Evolutionary conservation across 2,888 invertebrate species (phyloP).

Genomic region (Mantis religiosa): DNA sequence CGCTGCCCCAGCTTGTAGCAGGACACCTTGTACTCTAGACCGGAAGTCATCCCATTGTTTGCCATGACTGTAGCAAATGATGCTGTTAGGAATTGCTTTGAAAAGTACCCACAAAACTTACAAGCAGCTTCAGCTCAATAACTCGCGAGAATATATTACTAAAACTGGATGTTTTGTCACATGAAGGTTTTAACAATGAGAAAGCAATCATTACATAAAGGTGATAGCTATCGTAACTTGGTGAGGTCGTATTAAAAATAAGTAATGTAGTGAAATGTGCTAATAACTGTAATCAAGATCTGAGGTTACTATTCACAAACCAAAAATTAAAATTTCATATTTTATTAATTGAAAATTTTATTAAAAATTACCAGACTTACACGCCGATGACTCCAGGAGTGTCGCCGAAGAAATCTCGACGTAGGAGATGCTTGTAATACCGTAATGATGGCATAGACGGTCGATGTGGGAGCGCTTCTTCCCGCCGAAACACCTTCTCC

Average conservation of each 20-base stretch:
- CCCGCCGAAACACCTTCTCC: slow-evolving; percentile 64
- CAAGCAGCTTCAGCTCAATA: too few relatives aligned
- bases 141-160: too few relatives aligned
- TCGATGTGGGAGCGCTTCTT: slow-evolving; percentile 64
- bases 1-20: slow-evolving; percentile 75
- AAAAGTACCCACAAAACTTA: too few relatives aligned
- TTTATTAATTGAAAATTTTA: neutral
- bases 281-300: too few relatives aligned
- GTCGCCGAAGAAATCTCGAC: slow-evolving; percentile 66
- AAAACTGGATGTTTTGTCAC: too few relatives aligned
- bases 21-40: slow-evolving; percentile 76
- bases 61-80: slow-evolving; percentile 64
- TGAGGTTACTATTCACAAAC: too few relatives aligned
- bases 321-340: too few relatives aligned
- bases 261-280: too few relatives aligned
- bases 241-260: too few relatives aligned
- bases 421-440: slow-evolving; percentile 65
- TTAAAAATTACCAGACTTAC: slow-evolving; percentile 55
- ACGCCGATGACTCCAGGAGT: slow-evolving; percentile 71
- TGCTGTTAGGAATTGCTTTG: neutral
- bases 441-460: slow-evolving; percentile 70
- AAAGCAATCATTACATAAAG: too few relatives aligned
- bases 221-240: too few relatives aligned
- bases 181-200: too few relatives aligned
- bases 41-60: slow-evolving; percentile 82